Evolutionary conservation across 2,888 invertebrate genomes (phyloP).

Genomic region (Drosophila subquinaria): DNA sequence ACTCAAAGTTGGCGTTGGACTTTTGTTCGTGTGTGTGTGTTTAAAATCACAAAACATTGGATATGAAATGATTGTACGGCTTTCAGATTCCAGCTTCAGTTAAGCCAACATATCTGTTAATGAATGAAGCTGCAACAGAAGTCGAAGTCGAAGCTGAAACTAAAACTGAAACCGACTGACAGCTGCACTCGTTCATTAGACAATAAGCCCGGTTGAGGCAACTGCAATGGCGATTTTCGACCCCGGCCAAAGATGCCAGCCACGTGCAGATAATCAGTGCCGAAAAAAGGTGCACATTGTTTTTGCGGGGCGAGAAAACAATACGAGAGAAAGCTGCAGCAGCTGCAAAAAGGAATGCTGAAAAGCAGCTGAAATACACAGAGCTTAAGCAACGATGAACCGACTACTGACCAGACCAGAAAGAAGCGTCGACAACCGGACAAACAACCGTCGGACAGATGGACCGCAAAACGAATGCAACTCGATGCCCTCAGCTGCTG

Average conservation of each 20-base stretch:
- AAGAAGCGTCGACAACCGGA: conserved; percentile 8
- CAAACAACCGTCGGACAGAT: conserved; percentile 19
- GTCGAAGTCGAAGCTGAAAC: conserved; percentile 16
- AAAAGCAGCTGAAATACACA: conserved; percentile 67
- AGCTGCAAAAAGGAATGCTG: conserved; percentile 45
- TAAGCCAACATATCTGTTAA: conserved; percentile 47
- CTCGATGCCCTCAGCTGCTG: conserved; percentile 50
- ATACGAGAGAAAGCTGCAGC: conserved; percentile 51
- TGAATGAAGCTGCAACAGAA: conserved; percentile 36
- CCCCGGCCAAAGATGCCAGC: conserved; percentile 40
- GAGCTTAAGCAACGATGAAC: conserved; percentile 71
- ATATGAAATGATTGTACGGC: conserved; percentile 13
- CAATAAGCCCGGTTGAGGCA: conserved; percentile 43
- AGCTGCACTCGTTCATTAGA: conserved; percentile 57
- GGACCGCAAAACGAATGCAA: conserved; percentile 52
- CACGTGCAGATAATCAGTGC: conserved; percentile 74
- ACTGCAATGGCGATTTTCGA: conserved; percentile 22
- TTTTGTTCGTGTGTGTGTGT: not conserved
- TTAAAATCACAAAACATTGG: conserved; percentile 12
- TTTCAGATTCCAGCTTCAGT: conserved; percentile 1
- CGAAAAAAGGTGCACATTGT: conserved; percentile 31
- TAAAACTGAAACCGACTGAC: conserved; percentile 20
- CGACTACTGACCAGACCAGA: conserved; percentile 19
- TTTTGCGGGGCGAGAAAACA: conserved; percentile 49
- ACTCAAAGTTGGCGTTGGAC: conserved; percentile 15